phyloP scores from a whole-genome alignment of 2,888 invertebrate genomes.

The Dicycla oo region DNA sequence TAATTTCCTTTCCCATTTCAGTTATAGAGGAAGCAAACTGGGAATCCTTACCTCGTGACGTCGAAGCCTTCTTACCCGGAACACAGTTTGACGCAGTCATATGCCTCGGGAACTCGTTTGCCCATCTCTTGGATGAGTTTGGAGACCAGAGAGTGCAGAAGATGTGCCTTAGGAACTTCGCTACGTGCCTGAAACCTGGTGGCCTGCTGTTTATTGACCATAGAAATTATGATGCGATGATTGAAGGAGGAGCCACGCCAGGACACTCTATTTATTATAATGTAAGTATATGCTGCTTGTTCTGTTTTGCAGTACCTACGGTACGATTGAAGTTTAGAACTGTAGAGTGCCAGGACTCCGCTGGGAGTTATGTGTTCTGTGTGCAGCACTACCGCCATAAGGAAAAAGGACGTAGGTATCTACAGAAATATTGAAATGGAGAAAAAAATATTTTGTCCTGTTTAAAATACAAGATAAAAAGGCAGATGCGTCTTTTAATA shows the following conservation, averaged over 20 bases:
- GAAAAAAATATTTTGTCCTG: too few relatives aligned
- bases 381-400: too few relatives aligned
- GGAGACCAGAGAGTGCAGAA: slow-evolving; percentile 95
- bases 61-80: slow-evolving; percentile 90
- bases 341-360: too few relatives aligned
- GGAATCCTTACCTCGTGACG: slow-evolving; percentile 94
- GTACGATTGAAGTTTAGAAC: too few relatives aligned
- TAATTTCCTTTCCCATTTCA: slow-evolving; percentile 75
- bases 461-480: too few relatives aligned
- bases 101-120: slow-evolving; percentile 97
- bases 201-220: slow-evolving; percentile 96
- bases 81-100: slow-evolving; percentile 96
- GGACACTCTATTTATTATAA: slow-evolving; percentile 97
- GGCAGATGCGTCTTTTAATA: too few relatives aligned
- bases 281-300: slow-evolving; percentile 88
- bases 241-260: slow-evolving; percentile 94
- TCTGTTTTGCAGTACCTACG: not conserved
- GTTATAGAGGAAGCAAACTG: slow-evolving; percentile 98
- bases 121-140: slow-evolving; percentile 95
- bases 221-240: slow-evolving; percentile 95
- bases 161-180: slow-evolving; percentile 95
- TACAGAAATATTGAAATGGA: too few relatives aligned
- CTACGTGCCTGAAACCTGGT: slow-evolving; percentile 95
- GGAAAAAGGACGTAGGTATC: too few relatives aligned
- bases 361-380: too few relatives aligned